Conservation (phyloP, 2,113 vertebrate species). For the Micronycteris hirsuta region DNA sequence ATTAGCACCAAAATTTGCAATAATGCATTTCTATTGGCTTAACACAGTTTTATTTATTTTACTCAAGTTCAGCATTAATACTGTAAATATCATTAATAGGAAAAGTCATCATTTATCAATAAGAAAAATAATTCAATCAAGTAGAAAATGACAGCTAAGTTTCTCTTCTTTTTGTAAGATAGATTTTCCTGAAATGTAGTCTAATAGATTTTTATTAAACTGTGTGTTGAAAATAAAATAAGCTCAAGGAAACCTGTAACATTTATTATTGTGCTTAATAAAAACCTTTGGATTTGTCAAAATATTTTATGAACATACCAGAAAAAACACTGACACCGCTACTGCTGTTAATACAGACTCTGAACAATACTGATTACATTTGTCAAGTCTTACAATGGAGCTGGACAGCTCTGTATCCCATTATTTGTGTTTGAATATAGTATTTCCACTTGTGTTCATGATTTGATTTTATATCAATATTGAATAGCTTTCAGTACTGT, state of each 20-base stretch:
- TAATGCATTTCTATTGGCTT: neutral
- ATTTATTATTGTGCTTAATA: constrained; percentile 41
- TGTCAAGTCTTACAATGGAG: neutral
- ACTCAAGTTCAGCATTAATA: neutral
- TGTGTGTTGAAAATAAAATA: constrained; percentile 24
- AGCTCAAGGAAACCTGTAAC: constrained; percentile 15
- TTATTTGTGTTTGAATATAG: neutral
- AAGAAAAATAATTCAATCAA: constrained; percentile 26
- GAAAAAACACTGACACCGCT: neutral
- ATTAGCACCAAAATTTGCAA: neutral
- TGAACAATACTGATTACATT: neutral
- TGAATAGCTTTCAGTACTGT: neutral
- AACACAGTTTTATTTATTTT: neutral
- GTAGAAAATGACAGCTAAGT: constrained; percentile 3
- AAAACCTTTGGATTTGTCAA: constrained; percentile 35
- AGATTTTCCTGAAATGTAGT: constrained; percentile 1
- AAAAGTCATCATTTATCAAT: neutral
- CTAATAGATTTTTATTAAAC: constrained; percentile 44
- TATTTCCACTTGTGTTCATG: neutral
- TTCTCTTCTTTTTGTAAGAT: neutral
- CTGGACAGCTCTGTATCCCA: neutral
- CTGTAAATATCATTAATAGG: neutral
- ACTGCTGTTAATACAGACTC: neutral
- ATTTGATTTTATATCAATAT: constrained; percentile 11
- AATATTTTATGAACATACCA: constrained; percentile 9